Evolutionary conservation across 2,888 invertebrate species (phyloP), one percentile per base, ranked within the genome.

Genomic region (Drosophila imparisetae): DNA sequence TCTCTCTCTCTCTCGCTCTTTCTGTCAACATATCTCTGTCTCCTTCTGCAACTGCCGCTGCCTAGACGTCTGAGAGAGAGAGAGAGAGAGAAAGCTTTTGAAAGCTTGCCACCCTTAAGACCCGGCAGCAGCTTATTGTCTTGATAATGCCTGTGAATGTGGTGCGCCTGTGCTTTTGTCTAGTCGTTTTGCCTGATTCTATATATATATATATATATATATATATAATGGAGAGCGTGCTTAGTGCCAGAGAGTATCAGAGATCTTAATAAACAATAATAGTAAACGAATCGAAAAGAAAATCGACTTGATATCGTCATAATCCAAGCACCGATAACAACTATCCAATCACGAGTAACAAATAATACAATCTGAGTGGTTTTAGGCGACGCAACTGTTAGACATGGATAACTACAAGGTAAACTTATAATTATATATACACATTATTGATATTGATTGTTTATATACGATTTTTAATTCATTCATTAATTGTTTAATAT

Each of bases 331-430:
- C 15, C 38, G 21, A 24, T 50, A 30, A 50, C 13, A 60, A 45
- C 30, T 42, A 42, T 42, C 15, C 3, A 50, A 36, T 27, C 18
- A 52, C 55, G 72, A 66, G 72, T 24, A 27, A 59, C 27, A 52
- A 76, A 58, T 72, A 80, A 68, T 55, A 67, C 52, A 76, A 73
- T 72, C 66, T 68, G 67, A 81, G 79, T 80, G 87, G 73, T 69
- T 81, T 66, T 89, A 85, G 89, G 75, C 82, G 45, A 62, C 72
- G 58, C 82, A 68, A 54, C 82, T 66, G 21, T 68, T 84, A 77
- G 83, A 75, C 59, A 89, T 89, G 85, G 85, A 85, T 49, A 66
- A 86, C 49, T 60, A 63, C 64, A 77, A 85, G 85, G 85, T 85
- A 85, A 85, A 27, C 11, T 53, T 63, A 40, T 6, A 49, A 54